phyloP scores from a whole-genome alignment of 2,888 invertebrate species.

The Lacanobia oleracea region DNA sequence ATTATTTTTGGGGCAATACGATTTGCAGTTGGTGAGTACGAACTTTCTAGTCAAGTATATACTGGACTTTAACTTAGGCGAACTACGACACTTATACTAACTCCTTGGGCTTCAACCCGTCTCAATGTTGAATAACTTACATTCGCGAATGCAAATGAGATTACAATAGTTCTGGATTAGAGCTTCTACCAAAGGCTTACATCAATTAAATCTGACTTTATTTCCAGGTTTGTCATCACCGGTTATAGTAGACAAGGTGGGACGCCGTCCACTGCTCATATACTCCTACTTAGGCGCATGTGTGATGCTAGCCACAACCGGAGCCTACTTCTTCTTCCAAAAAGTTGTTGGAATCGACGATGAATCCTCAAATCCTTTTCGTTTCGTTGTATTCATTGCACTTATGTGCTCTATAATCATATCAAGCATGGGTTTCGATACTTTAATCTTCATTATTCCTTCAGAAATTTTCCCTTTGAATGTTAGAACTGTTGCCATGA shows the following conservation, averaged over 20 bases:
- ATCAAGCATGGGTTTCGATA: constrained; percentile 85
- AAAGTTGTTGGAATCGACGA: constrained; percentile 73
- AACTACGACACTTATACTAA: neutral
- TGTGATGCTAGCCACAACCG: constrained; percentile 72
- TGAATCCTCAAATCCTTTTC: constrained; percentile 70
- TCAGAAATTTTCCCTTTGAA: constrained; percentile 91
- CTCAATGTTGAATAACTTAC: constrained; percentile 4
- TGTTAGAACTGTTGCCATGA: constrained; percentile 89
- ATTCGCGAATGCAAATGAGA: constrained; percentile 12
- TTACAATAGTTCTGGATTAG: neutral
- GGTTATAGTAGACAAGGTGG: constrained; percentile 80
- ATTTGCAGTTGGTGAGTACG: constrained; percentile 76
- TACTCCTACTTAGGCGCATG: constrained; percentile 81
- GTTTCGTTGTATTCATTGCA: constrained; percentile 83
- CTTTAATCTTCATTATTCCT: constrained; percentile 87
- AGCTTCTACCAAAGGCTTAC: neutral
- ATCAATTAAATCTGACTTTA: constrained; percentile 4
- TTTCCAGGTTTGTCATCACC: constrained; percentile 83
- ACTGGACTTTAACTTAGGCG: neutral
- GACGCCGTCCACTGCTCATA: constrained; percentile 87
- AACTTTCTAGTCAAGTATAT: neutral
- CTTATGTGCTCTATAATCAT: constrained; percentile 78
- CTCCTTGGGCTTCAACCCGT: constrained; percentile 2
- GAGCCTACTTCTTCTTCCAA: constrained; percentile 82
- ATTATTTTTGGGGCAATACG: constrained; percentile 79